Percentiles rank a stretch among this genome's conserved stretches.
phyloP scores from a whole-genome alignment of 2,888 invertebrate genomes.

The Sisyra terminalis region DNA sequence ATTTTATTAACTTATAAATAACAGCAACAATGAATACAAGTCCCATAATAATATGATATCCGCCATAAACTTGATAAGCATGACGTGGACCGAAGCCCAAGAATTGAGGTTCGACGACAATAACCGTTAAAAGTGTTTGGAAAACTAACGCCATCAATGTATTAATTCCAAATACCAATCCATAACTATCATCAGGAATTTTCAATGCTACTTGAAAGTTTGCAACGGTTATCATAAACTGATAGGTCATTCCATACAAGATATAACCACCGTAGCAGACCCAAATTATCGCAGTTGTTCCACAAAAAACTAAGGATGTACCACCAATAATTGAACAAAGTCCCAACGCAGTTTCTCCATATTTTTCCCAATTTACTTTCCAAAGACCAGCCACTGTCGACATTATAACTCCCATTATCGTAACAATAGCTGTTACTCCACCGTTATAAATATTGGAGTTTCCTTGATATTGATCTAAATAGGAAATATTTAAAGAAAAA shows the following conservation, averaged over 20 bases:
- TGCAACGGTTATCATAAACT: conserved; percentile 64
- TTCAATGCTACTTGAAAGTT: conserved; percentile 77
- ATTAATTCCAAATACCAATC: conserved; percentile 81
- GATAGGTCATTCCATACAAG: conserved; percentile 57
- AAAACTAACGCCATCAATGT: conserved; percentile 62
- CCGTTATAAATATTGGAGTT: conserved; percentile 47
- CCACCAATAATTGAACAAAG: conserved; percentile 36
- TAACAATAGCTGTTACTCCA: conserved; percentile 62
- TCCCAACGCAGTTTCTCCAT: conserved; percentile 29
- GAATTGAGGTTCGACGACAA: conserved; percentile 32
- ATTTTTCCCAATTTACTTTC: conserved; percentile 27
- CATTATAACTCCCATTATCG: conserved; percentile 45
- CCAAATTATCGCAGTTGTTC: conserved; percentile 6
- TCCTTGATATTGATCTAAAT: conserved; percentile 30
- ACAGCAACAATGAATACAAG: no score
- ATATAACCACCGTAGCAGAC: conserved; percentile 58
- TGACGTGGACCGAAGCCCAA: conserved; percentile 30
- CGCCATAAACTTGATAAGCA: conserved; percentile 56
- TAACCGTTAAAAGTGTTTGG: conserved; percentile 60
- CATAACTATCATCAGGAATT: conserved; percentile 70
- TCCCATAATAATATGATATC: conserved; percentile 43
- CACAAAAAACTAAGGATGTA: conserved; percentile 29
- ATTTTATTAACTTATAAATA: no score
- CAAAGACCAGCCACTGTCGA: conserved; percentile 36
- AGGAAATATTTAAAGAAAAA: background rate